These are phyloP conservation scores for Coreoperca whiteheadi DNA, from an alignment of 2,113 vertebrate species.

Conservation along the genomic window DNA sequence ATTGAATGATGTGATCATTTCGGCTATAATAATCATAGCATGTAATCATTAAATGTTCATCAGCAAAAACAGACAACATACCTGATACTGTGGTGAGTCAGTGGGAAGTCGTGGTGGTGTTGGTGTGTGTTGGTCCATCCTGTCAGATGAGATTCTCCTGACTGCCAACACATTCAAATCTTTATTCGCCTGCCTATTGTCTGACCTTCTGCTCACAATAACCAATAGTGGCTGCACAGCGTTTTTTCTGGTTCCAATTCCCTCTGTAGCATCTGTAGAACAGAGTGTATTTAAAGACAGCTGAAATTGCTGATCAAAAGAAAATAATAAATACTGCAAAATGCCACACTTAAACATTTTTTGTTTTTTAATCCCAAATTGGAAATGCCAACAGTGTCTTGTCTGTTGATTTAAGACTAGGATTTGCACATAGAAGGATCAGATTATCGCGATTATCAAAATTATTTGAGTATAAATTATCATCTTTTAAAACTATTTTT, in stretches of 20 bases:
- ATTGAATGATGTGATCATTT: neutral
- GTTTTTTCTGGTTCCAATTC: conserved; percentile 17
- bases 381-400: neutral
- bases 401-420: neutral
- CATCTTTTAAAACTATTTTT: neutral
- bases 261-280: neutral
- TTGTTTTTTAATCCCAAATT: neutral
- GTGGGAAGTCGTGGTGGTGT: conserved; percentile 45
- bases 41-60: too few species aligned
- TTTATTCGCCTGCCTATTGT: conserved; percentile 36
- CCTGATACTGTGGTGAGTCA: conserved; percentile 45
- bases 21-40: neutral
- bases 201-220: conserved; percentile 40
- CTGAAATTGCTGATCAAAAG: too few species aligned
- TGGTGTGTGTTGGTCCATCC: conserved; percentile 23
- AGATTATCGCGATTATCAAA: neutral
- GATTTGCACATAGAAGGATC: neutral
- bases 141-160: conserved; percentile 38
- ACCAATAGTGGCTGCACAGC: conserved; percentile 31
- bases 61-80: conserved; percentile 6
- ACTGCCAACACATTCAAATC: conserved; percentile 35
- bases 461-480: neutral
- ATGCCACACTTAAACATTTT: neutral
- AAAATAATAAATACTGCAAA: too few species aligned
- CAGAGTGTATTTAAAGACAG: conserved; percentile 21